Evolutionary conservation across 2,797 vertebrate genomes (phyloP).

Genomic region (Acanthornis magna): DNA sequence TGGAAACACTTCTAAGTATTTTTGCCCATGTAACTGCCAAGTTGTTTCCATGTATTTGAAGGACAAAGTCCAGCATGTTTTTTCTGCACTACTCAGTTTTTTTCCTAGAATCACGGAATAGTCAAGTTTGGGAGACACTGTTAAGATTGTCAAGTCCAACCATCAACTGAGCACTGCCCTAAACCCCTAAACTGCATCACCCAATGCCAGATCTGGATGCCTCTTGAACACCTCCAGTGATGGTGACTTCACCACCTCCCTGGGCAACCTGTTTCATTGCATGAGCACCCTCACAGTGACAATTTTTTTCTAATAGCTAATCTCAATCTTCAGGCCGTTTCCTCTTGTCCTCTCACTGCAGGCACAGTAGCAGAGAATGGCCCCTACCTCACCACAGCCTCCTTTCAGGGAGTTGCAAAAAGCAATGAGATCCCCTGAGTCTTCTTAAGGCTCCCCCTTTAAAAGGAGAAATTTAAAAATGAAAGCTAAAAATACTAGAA

Average conservation of each 20-base stretch:
- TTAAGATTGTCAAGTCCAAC: too few relatives aligned
- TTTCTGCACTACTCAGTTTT: not conserved
- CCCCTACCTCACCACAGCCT: not conserved
- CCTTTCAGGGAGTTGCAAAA: not conserved
- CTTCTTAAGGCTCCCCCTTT: not conserved
- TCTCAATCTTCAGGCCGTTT: not conserved
- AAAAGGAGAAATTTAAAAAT: not conserved
- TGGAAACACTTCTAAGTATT: not conserved
- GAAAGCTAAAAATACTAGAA: not conserved
- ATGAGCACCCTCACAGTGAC: not conserved
- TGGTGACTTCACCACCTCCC: too few relatives aligned
- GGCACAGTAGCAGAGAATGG: rapidly evolving
- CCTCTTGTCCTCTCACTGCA: not conserved
- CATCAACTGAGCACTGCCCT: not conserved
- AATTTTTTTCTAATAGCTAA: not conserved
- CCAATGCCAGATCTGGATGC: not conserved
- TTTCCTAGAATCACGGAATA: not conserved
- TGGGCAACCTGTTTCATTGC: not conserved
- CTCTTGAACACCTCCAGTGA: not conserved
- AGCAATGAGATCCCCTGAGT: rapidly evolving
- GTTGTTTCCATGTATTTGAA: not conserved
- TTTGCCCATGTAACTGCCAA: not conserved
- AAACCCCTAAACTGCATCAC: not conserved
- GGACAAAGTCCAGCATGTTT: not conserved
- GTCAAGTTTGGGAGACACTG: not conserved